Conservation (phyloP, 1,140 invertebrate species). For the Arctopsyche grandis region DNA sequence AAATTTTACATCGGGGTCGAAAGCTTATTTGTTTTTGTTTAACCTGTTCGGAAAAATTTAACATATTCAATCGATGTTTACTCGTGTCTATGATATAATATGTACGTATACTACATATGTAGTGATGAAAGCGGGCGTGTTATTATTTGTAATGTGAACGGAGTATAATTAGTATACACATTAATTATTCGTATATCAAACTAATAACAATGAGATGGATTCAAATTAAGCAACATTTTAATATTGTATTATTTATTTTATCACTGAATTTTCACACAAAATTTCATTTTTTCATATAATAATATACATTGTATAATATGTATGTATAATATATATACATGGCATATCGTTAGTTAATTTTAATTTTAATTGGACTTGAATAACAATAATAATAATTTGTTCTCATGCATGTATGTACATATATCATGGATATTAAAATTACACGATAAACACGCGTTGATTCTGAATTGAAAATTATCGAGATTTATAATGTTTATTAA, state of each 20-base stretch:
- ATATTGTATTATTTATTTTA: slow-evolving; percentile 10
- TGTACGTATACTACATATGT: too few relatives aligned
- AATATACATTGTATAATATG: background rate
- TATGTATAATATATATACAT: slow-evolving; percentile 26
- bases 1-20: background rate
- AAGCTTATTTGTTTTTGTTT: background rate
- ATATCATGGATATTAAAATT: background rate
- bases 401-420: background rate
- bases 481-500: background rate
- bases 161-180: too few relatives aligned
- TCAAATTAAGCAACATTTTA: too few relatives aligned
- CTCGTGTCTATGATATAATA: too few relatives aligned
- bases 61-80: too few relatives aligned
- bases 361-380: slow-evolving; percentile 26
- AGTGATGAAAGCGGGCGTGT: too few relatives aligned
- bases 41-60: background rate
- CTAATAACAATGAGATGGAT: too few relatives aligned
- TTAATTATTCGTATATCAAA: too few relatives aligned
- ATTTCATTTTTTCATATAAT: background rate
- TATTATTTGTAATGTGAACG: too few relatives aligned
- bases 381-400: slow-evolving; percentile 4
- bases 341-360: slow-evolving; percentile 7
- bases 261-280: slow-evolving; percentile 33
- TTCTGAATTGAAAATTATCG: slow-evolving; percentile 6
- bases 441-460: background rate